Percentiles rank a stretch among this genome's conserved stretches.
phyloP scores from a whole-genome alignment of 2,797 vertebrate genomes.

The Xenops minutus region DNA sequence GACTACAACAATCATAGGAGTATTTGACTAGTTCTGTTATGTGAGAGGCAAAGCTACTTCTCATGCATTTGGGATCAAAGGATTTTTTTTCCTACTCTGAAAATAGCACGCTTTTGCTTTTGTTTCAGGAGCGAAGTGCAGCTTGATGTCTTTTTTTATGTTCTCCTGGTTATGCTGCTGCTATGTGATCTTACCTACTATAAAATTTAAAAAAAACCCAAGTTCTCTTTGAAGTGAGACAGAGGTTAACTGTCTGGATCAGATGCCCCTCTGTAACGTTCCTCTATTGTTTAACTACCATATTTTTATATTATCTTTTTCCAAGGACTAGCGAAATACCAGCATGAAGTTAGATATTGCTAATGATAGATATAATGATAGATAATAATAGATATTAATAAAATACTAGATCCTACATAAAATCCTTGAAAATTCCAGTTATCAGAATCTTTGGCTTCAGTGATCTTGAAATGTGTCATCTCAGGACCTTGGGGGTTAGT shows the following conservation, averaged over 20 bases:
- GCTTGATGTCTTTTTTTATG: background rate
- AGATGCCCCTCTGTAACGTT: background rate
- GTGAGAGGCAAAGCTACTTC: constrained; percentile 19
- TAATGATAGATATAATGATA: background rate
- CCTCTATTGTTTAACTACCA: background rate
- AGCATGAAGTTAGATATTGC: background rate
- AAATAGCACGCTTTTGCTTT: background rate
- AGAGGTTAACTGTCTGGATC: background rate
- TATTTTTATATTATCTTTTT: background rate
- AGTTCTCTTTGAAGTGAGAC: background rate
- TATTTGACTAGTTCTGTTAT: constrained; percentile 11
- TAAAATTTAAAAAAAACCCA: background rate
- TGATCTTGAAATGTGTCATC: background rate
- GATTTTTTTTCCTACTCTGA: background rate
- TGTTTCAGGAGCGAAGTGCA: constrained; percentile 11
- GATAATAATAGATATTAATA: background rate
- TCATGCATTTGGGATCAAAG: background rate
- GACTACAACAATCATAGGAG: background rate
- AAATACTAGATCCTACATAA: background rate
- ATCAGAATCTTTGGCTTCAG: background rate
- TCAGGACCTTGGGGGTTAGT: background rate
- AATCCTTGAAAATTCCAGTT: background rate
- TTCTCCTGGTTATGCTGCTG: background rate
- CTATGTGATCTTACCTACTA: background rate
- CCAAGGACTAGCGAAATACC: background rate